Base-by-base conservation (phyloP, 1,140 invertebrate genomes). In the Drosophila baimaii region DNA sequence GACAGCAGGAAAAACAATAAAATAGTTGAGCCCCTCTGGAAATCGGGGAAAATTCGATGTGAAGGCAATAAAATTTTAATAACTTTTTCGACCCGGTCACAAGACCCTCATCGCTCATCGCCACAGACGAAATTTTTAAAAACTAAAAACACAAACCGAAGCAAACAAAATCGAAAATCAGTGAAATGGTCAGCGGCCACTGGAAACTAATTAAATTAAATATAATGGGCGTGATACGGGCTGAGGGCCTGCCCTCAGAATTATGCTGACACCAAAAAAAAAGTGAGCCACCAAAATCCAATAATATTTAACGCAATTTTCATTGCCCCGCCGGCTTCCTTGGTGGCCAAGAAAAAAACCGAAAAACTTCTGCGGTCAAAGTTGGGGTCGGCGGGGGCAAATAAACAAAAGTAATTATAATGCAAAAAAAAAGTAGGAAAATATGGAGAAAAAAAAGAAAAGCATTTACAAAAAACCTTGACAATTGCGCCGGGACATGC, bases 401-500 rank as follows among this genome's bases (percentile, higher is more conserved):
- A 61, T 31, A 59, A 47, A 69, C 55, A 73, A 77, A 82, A 80
- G 76, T 90, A 90, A 85, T 82, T 90, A 85, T 77, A 75, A 68
- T 68, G 61, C 71, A 75, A 81, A 84, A 79, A 25, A 27, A 33
- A 10, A 19, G 6, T 12, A 13, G 3, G 4, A 49, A 27, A 49
- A 27, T 31, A 19, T 2, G 49, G 19, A 44, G 29, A 66, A 61
- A 27, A 44, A 47, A 66, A 61, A 29, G 19, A n/a, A 59, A 66
- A 56, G 49, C 71, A 56, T 64, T 77, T 64, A 72, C 69, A 62
- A 79, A 88, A 79, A 90, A 83, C 82, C 82, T 79, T 90, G 88
- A 90, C 86, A 90, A 90, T 90, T 86, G 79, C 86, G 73, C 71
- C 66, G 64, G 46, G 76, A 83, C 88, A 90, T 90, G 88, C 88